A percentile compares a stretch with the other conserved stretches of the same genome.
phyloP scores from a whole-genome alignment of 2,113 vertebrate species.

The Podocnemis expansa region DNA sequence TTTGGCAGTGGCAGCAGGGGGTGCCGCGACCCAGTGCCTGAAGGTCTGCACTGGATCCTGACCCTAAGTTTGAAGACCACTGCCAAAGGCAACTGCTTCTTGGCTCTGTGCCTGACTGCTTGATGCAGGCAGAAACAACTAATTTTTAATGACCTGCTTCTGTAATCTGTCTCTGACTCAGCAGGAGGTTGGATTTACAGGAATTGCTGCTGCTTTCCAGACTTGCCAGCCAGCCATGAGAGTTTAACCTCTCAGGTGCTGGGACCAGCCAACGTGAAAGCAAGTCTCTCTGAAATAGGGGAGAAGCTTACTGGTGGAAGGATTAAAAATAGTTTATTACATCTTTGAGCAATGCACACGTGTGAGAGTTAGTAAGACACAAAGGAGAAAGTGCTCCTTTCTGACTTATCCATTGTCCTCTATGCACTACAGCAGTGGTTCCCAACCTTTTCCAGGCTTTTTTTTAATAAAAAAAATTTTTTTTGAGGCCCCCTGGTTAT shows the following conservation, averaged over 20 bases:
- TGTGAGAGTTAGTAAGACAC: neutral
- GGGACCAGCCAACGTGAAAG: neutral
- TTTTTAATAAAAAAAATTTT: too few species aligned
- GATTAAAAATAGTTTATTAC: too few species aligned
- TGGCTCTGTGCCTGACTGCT: neutral
- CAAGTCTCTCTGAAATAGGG: neutral
- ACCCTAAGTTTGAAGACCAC: too few species aligned
- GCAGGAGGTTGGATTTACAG: slow-evolving; percentile 7
- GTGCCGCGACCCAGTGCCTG: too few species aligned
- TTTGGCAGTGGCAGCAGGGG: too few species aligned
- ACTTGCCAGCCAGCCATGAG: neutral
- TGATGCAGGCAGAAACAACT: neutral
- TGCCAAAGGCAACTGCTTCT: neutral
- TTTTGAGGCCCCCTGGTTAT: too few species aligned
- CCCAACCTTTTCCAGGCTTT: too few species aligned
- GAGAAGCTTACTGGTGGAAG: neutral
- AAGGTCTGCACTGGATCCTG: too few species aligned
- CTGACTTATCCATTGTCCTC: neutral
- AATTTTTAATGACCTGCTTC: neutral
- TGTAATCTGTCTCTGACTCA: neutral
- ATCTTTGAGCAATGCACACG: too few species aligned
- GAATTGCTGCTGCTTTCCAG: neutral
- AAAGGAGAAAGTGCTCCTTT: neutral
- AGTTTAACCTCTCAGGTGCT: neutral
- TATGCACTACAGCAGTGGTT: neutral